A percentile compares a stretch with the other conserved stretches of the same genome.
Conservation (phyloP, 2,888 invertebrate genomes). For the Limnephilus auricula region DNA sequence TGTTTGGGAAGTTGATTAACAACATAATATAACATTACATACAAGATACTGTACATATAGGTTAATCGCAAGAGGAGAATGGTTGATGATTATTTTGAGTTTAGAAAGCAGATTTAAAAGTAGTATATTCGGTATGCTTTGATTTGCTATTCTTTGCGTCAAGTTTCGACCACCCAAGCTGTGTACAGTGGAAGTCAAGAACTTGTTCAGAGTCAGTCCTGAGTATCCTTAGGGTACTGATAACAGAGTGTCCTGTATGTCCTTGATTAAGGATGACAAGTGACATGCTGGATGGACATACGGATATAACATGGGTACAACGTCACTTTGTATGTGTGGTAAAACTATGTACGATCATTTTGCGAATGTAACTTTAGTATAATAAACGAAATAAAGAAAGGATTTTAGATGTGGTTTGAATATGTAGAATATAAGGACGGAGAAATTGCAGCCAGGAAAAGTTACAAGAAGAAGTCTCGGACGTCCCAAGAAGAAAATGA, state of each 20-base stretch:
- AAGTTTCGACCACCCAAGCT: background rate
- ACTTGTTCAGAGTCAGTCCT: background rate
- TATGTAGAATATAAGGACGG: too few species aligned
- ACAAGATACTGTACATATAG: background rate
- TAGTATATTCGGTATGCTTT: background rate
- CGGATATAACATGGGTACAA: too few species aligned
- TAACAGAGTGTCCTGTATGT: background rate
- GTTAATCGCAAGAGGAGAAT: background rate
- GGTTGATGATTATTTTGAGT: background rate
- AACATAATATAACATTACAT: background rate
- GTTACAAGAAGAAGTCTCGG: too few species aligned
- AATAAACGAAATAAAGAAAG: too few species aligned
- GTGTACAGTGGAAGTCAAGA: background rate
- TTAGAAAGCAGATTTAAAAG: background rate
- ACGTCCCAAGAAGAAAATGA: too few species aligned
- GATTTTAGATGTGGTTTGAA: too few species aligned
- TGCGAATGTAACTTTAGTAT: too few species aligned
- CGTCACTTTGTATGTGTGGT: too few species aligned
- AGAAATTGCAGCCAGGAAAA: too few species aligned
- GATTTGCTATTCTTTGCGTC: background rate
- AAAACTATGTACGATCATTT: too few species aligned
- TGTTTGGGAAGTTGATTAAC: background rate
- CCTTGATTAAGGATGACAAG: background rate
- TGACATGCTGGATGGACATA: background rate
- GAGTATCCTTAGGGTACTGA: background rate